phyloP scores from a whole-genome alignment of 2,797 vertebrate genomes.

The Pipistrellus kuhlii region DNA sequence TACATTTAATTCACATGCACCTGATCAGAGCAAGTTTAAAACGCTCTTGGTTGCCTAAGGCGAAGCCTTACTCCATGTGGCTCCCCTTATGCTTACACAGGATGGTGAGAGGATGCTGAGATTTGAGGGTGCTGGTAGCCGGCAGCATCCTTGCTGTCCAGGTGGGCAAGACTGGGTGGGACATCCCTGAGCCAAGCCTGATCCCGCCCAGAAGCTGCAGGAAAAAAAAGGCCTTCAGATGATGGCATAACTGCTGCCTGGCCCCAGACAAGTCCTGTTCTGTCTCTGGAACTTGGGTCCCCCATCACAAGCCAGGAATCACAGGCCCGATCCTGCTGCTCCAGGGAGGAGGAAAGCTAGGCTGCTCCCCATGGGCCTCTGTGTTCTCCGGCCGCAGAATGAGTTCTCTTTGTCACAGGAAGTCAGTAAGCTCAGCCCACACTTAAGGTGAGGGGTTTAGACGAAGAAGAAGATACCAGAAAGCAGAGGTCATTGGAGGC shows the following conservation, averaged over 20 bases:
- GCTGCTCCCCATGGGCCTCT: not conserved
- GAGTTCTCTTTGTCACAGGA: not conserved
- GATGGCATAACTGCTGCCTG: not conserved
- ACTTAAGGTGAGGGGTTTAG: not conserved
- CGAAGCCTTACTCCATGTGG: no score
- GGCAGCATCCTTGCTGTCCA: not conserved
- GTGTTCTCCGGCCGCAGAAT: no score
- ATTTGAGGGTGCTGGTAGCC: not conserved
- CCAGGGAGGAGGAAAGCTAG: not conserved
- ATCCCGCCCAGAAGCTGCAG: not conserved
- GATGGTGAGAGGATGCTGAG: not conserved
- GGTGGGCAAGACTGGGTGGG: no score
- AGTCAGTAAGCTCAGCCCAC: not conserved
- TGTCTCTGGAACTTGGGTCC: not conserved
- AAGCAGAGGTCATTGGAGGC: not conserved
- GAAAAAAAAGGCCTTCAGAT: not conserved
- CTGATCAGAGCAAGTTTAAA: not conserved
- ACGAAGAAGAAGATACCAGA: not conserved
- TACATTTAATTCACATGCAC: rapidly evolving
- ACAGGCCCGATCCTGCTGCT: not conserved
- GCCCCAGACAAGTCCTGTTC: not conserved
- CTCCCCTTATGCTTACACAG: not conserved
- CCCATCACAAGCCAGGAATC: not conserved
- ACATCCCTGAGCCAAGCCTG: not conserved
- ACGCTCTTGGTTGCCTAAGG: no score